These are phyloP conservation scores for Lateolabrax maculatus DNA, from an alignment of 2,797 vertebrate genomes.

Conservation along the genomic window DNA sequence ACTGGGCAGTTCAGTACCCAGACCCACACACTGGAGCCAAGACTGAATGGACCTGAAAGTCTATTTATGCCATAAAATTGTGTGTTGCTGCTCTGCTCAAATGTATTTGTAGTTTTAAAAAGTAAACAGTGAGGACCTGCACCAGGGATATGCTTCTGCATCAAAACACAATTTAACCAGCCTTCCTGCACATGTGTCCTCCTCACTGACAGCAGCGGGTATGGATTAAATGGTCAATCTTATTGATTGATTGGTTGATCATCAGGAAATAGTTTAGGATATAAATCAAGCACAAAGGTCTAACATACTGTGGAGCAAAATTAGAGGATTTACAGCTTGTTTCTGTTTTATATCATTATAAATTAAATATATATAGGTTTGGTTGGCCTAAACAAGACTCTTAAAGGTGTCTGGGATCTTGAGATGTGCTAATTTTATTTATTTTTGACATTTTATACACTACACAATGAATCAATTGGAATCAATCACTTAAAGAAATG, in stretches of 20 bases:
- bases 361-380: neutral
- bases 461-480: neutral
- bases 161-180: conserved; percentile 19
- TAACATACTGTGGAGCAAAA: neutral
- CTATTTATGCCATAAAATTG: conserved; percentile 35
- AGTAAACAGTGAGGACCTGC: conserved; percentile 22
- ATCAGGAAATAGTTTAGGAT: neutral
- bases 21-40: conserved; percentile 45
- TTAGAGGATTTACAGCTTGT: neutral
- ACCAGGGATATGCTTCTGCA: conserved; percentile 5
- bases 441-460: neutral
- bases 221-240: too few species aligned
- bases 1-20: conserved; percentile 63
- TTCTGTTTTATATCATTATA: too few species aligned
- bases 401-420: neutral
- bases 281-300: neutral
- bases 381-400: neutral
- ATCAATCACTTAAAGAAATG: neutral
- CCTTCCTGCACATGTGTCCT: conserved; percentile 1
- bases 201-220: too few species aligned
- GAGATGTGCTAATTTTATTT: neutral
- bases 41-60: conserved; percentile 56
- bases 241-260: neutral
- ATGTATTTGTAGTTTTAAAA: conserved; percentile 35
- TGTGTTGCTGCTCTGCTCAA: conserved; percentile 30